These are phyloP conservation scores for Lasioglossum vierecki DNA, from an alignment of 2,888 invertebrate species.

Conservation along the genomic window DNA sequence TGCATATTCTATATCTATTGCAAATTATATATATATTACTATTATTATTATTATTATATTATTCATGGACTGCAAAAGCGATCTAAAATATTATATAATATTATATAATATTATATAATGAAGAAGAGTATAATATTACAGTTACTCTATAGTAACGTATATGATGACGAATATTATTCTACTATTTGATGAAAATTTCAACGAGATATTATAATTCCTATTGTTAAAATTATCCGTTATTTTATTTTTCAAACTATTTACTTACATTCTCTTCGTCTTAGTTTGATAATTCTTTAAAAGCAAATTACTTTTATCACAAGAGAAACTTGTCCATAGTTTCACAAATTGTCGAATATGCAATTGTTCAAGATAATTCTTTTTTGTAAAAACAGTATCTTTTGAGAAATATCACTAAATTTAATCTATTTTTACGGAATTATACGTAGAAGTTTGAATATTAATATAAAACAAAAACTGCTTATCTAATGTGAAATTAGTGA, in stretches of 20 bases:
- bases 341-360: constrained; percentile 31
- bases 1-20: constrained; percentile 73
- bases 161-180: constrained; percentile 73
- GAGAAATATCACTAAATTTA: constrained; percentile 41
- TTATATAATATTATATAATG: constrained; percentile 62
- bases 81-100: constrained; percentile 68
- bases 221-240: constrained; percentile 76
- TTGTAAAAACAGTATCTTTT: constrained; percentile 35
- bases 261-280: constrained; percentile 34
- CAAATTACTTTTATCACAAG: constrained; percentile 36
- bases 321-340: constrained; percentile 36
- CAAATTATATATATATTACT: constrained; percentile 68
- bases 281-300: constrained; percentile 46
- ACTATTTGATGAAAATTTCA: constrained; percentile 74
- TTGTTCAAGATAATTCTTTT: constrained; percentile 22
- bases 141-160: constrained; percentile 70
- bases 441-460: constrained; percentile 38
- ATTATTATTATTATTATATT: constrained; percentile 66
- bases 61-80: constrained; percentile 71
- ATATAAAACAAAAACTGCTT: constrained; percentile 44
- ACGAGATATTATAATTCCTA: constrained; percentile 72
- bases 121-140: constrained; percentile 64
- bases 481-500: constrained; percentile 45
- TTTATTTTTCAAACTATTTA: constrained; percentile 67
- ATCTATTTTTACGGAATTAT: constrained; percentile 50